Evolutionary conservation across 2,888 invertebrate genomes (phyloP).

Genomic region (Keiferia lycopersicella): DNA sequence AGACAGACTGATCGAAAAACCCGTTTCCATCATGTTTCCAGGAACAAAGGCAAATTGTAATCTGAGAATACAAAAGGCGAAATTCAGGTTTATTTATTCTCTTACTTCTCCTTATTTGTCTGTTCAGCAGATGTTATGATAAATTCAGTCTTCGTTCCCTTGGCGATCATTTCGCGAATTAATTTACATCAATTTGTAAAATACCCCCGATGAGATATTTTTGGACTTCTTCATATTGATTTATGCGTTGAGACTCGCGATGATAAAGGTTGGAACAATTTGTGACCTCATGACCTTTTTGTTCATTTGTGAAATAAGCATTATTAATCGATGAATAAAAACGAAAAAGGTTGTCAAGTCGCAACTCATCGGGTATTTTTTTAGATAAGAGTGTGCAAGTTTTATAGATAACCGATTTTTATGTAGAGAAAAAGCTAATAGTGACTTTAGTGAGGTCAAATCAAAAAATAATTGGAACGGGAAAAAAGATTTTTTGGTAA

Average conservation of each 20-base stretch:
- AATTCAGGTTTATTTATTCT: conserved; percentile 3
- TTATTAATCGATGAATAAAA: too few species aligned
- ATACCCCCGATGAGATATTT: conserved; percentile 8
- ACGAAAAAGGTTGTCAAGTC: too few species aligned
- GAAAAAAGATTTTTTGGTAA: too few species aligned
- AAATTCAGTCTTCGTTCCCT: conserved; percentile 14
- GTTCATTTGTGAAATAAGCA: background rate
- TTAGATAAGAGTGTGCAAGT: background rate
- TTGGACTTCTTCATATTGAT: conserved; percentile 14
- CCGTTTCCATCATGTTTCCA: background rate
- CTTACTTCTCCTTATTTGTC: conserved; percentile 1
- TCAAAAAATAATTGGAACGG: too few species aligned
- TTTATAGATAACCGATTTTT: background rate
- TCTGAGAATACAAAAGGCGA: background rate
- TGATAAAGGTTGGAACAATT: conserved; percentile 3
- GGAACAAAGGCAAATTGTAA: background rate
- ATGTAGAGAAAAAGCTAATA: too few species aligned
- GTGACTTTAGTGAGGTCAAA: too few species aligned
- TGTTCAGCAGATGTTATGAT: conserved; percentile 35
- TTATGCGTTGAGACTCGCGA: conserved; percentile 5
- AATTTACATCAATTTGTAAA: conserved; percentile 18
- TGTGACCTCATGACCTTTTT: conserved; percentile 10
- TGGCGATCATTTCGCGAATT: conserved; percentile 16
- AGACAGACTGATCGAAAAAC: background rate
- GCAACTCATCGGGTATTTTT: too few species aligned